These are phyloP conservation scores for Isaurus tuberculatus DNA, from an alignment of 92 coral and sea anemone genomes.

Conservation along the genomic window DNA sequence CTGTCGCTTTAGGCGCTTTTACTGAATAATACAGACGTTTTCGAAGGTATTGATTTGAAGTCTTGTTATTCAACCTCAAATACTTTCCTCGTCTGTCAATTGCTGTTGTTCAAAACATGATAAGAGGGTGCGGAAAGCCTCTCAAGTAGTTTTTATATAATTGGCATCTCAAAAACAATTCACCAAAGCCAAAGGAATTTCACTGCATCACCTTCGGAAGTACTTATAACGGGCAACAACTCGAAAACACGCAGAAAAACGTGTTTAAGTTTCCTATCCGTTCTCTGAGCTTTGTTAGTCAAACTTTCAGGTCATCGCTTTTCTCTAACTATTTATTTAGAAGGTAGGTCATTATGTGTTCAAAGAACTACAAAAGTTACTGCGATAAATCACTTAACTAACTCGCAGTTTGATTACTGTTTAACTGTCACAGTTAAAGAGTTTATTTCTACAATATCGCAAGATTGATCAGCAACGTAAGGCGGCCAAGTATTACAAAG, in stretches of 20 bases:
- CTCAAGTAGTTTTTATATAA: neutral
- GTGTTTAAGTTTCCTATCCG: neutral
- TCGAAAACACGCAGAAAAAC: neutral
- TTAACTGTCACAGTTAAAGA: neutral
- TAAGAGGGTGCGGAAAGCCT: conserved; percentile 19
- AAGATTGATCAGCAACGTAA: neutral
- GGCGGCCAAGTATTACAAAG: too few species aligned
- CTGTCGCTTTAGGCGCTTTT: conserved; percentile 18
- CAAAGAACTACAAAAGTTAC: too few species aligned
- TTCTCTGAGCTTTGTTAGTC: neutral
- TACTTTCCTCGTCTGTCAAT: conserved; percentile 3
- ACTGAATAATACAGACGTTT: conserved; percentile 1
- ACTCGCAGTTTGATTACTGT: neutral
- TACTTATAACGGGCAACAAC: neutral
- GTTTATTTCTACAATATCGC: too few species aligned
- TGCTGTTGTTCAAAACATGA: conserved; percentile 12
- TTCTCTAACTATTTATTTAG: neutral
- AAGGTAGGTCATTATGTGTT: conserved; percentile 11
- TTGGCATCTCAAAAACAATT: neutral
- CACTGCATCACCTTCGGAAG: neutral
- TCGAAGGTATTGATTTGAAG: conserved; percentile 1
- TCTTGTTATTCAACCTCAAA: conserved; percentile 7
- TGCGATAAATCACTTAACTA: neutral
- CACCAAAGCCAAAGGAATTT: neutral
- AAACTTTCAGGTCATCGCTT: neutral